Base-by-base conservation (phyloP, 2,113 vertebrate genomes). In the Acinonyx jubatus region DNA sequence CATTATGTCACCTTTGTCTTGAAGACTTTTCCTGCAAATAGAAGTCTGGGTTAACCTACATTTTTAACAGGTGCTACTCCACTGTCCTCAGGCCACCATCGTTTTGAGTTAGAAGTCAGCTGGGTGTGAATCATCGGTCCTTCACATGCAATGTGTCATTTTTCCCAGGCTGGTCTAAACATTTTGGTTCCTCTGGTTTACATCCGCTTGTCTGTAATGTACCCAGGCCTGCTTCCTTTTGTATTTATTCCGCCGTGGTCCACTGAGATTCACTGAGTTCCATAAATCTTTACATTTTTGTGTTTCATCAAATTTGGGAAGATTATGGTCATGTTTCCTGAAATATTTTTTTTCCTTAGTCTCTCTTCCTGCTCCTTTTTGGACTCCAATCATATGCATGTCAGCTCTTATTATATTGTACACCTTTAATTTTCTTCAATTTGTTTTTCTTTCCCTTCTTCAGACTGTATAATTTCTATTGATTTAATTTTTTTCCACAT, bases 161-260 rank as follows among this genome's bases (percentile, higher is more conserved):
- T 66, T 57, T 68, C 23, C 48, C 25, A 36, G 36, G 33, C 57
- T n/a, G 19, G 14, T 48, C 29, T 68, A 29, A 52, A 33, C 10
- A 1, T 48, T 23, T 45, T 36, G 23, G 3, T 48, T 57, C 23
- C 16, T 4, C 36, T 33, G 38, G 25, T 48, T 61, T 19, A 33
- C 11, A 5, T 13, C 38, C 50, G 8, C 14, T 38, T 38, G 23
- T 52, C 50, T 38, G 11, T 2, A 41, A 41, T 3, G 5, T 11
- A 36, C 57, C 3, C 3, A 4, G 5, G 4, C 14, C 0, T 1
- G 38, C 23, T 50, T 38, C 13, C 5, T n/a, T 79, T 61, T 61
- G 71, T 61, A 7, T 69, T 21, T 69, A 19, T 50, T 79, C n/a
- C 19, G 61, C 36, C 33, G 45, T 12, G 9, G 31, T 82, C 57